These are phyloP conservation scores for Dasypogon diadema DNA, from an alignment of 2,888 invertebrate species.

Conservation along the genomic window DNA sequence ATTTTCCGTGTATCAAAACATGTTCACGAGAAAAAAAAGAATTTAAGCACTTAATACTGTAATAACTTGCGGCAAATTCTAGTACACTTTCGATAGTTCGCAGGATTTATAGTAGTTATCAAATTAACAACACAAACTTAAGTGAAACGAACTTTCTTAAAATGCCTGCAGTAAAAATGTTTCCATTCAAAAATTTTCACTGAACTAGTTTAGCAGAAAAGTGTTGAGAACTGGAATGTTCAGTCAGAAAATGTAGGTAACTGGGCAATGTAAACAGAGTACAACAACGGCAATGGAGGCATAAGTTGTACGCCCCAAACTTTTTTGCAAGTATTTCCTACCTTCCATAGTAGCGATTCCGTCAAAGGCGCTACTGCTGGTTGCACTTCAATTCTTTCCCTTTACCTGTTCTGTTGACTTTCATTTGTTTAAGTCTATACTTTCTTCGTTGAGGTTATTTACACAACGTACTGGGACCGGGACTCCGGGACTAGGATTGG, in stretches of 20 bases:
- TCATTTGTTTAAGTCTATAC: conserved; percentile 35
- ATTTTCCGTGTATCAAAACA: too few species aligned
- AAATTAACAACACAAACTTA: too few species aligned
- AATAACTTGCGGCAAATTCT: too few species aligned
- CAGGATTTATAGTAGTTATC: too few species aligned
- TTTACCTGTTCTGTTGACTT: conserved; percentile 35
- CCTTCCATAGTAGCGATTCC: not conserved
- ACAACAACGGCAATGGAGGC: conserved; percentile 29
- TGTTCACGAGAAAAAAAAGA: too few species aligned
- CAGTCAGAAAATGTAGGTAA: conserved; percentile 24
- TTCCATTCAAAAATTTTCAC: not conserved
- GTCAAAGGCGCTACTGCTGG: conserved; percentile 3
- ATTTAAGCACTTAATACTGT: too few species aligned
- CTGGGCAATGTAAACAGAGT: conserved; percentile 37
- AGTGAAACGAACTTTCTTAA: too few species aligned
- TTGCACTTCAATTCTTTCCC: conserved; percentile 1
- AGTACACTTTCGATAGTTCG: too few species aligned
- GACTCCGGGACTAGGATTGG: too few species aligned
- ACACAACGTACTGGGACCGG: conserved; percentile 14
- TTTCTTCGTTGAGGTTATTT: conserved; percentile 29
- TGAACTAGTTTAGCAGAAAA: conserved; percentile 12
- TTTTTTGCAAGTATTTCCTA: conserved; percentile 11
- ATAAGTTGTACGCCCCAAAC: conserved; percentile 12
- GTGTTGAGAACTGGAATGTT: conserved; percentile 26
- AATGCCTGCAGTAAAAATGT: not conserved